Percentiles rank a stretch among this genome's conserved stretches.
Conservation (phyloP, 2,888 invertebrate genomes). For the Scaeva pyrastri region DNA sequence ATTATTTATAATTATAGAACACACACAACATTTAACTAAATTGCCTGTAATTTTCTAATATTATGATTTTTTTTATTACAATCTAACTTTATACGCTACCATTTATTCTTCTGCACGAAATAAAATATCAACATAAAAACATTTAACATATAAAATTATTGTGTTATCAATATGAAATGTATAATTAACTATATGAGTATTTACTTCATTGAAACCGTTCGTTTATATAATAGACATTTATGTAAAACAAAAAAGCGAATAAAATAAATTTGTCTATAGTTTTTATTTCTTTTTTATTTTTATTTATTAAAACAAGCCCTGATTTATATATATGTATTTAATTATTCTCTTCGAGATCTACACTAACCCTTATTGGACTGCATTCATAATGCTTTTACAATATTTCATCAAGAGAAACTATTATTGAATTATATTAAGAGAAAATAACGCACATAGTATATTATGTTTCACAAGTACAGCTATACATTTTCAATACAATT, state of each 20-base stretch:
- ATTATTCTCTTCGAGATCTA: slow-evolving; percentile 69
- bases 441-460: slow-evolving; percentile 44
- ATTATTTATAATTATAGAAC: slow-evolving; percentile 35
- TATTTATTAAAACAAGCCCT: slow-evolving; percentile 47
- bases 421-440: slow-evolving; percentile 1
- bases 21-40: slow-evolving; percentile 73
- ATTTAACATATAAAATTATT: slow-evolving; percentile 55
- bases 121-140: slow-evolving; percentile 61
- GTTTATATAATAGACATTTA: slow-evolving; percentile 51
- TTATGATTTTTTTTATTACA: slow-evolving; percentile 41
- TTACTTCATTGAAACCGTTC: slow-evolving; percentile 46
- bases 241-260: slow-evolving; percentile 37
- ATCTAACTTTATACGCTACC: slow-evolving; percentile 58
- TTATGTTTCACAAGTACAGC: slow-evolving; percentile 64
- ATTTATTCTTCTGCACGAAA: slow-evolving; percentile 69
- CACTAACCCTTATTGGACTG: slow-evolving; percentile 74
- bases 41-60: slow-evolving; percentile 77
- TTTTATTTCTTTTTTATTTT: not conserved
- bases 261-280: slow-evolving; percentile 34
- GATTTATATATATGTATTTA: slow-evolving; percentile 26
- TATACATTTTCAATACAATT: not conserved
- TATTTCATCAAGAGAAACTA: slow-evolving; percentile 53
- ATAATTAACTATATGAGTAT: slow-evolving; percentile 69
- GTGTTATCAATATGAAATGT: slow-evolving; percentile 55
- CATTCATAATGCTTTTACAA: slow-evolving; percentile 73